Base-by-base conservation (phyloP, 2,113 vertebrate species). In the Todiramphus chloris region DNA sequence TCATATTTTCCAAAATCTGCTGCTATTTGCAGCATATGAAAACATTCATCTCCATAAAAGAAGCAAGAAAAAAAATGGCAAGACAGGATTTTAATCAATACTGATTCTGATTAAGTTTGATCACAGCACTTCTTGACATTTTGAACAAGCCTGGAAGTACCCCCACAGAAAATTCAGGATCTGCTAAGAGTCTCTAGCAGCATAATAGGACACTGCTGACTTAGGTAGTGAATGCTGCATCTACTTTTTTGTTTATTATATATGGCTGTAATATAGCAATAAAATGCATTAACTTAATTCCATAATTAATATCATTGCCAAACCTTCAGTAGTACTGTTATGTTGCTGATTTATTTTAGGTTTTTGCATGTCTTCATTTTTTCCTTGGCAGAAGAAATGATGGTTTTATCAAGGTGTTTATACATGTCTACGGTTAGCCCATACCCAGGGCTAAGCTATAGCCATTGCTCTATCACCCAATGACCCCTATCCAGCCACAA, bases 61-160 rank as follows among this genome's bases (percentile, higher is more conserved):
- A 51, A 76, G 39, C 37, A 43, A 69, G 63, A n/a, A 67, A 87
- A 83, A 83, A 95, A 97, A 74, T 30, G 81, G 23, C 12, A 35
- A 89, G 55, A 67, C 23, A 56, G 9, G 13, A 62, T 94, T 94
- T 93, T 96, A 80, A 92, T 96, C 85, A 96, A 56, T 91, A 87
- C 43, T 8, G 20, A 83, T 96, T 95, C 69, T 93, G 82, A 75
- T 91, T 69, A 87, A 93, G 59, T 93, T 75, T 91, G 79, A 93
- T 91, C 91, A 91, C 30, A 95, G 48, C 12, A 43, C 76, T 85
- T 96, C 76, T 85, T 96, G 83, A 87, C 78, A 63, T 95, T 91
- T 94, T 93, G 56, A 82, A 59, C 58, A 90, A 83, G 31, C 78
- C 68, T 90, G 78, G 60, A 92, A 95, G 53, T 66, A 63, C 37